Percentiles rank a stretch among this genome's conserved stretches.
Evolutionary conservation across 1,140 invertebrate genomes (phyloP).

Genomic region (Leptinotarsa lineolata): DNA sequence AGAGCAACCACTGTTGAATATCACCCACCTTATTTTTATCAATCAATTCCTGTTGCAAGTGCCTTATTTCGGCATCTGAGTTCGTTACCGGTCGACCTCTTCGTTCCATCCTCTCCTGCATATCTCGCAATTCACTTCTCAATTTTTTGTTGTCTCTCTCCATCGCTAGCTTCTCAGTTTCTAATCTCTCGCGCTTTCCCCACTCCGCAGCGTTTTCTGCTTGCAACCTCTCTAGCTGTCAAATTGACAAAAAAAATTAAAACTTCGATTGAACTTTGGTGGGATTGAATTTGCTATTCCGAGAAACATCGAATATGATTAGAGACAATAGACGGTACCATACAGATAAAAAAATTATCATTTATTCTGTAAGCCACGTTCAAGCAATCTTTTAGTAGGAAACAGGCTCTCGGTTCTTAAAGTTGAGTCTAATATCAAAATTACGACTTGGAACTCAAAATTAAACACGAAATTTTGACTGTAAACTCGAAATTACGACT

Average conservation of each 20-base stretch:
- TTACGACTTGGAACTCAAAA: no score
- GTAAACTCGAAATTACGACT: no score
- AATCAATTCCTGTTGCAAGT: slow-evolving; percentile 73
- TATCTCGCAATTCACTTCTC: slow-evolving; percentile 77
- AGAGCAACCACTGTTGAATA: neutral
- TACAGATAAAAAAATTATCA: no score
- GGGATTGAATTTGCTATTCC: no score
- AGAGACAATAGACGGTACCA: no score
- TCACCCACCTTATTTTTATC: slow-evolving; percentile 72
- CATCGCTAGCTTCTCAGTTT: slow-evolving; percentile 85
- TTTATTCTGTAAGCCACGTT: no score
- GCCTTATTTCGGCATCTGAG: slow-evolving; percentile 70
- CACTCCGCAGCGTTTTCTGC: slow-evolving; percentile 91
- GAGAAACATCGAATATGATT: no score
- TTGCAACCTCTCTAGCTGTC: slow-evolving; percentile 79
- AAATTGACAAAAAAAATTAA: slow-evolving; percentile 36
- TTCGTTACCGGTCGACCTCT: slow-evolving; percentile 65
- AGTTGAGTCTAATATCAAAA: no score
- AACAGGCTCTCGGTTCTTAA: no score
- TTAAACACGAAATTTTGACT: no score
- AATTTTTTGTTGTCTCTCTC: slow-evolving; percentile 91
- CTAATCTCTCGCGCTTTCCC: slow-evolving; percentile 86
- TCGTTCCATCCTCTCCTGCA: slow-evolving; percentile 76
- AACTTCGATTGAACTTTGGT: neutral
- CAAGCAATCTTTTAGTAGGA: no score